Percentiles rank a stretch among this genome's conserved stretches.
phyloP scores from a whole-genome alignment of 2,797 vertebrate species.

The Catamblyrhynchus diadema region DNA sequence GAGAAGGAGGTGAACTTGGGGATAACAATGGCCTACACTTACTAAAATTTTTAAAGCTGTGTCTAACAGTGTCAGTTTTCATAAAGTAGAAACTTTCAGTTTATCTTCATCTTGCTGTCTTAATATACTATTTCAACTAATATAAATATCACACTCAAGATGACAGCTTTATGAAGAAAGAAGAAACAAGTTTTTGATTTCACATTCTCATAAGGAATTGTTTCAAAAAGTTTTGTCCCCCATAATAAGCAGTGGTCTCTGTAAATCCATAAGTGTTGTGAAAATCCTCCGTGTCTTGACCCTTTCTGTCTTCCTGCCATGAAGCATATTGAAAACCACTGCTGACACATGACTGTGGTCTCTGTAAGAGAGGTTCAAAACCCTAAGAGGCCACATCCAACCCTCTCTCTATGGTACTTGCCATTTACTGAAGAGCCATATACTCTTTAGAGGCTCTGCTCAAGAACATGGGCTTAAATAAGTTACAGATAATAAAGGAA shows the following conservation, averaged over 20 bases:
- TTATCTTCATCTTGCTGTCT: neutral
- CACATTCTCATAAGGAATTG: neutral
- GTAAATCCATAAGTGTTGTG: neutral
- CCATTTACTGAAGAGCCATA: neutral
- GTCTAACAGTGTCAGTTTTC: neutral
- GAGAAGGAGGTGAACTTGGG: neutral
- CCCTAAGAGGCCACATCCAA: fast-evolving
- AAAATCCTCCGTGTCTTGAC: neutral
- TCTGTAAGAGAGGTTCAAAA: neutral
- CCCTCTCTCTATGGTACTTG: neutral
- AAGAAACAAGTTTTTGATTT: neutral
- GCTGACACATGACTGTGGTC: too few species aligned
- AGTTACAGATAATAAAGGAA: neutral
- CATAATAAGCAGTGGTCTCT: neutral
- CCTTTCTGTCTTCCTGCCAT: neutral
- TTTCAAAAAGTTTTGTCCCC: neutral
- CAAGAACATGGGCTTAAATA: neutral
- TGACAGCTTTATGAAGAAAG: neutral
- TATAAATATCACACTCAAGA: neutral
- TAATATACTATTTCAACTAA: neutral
- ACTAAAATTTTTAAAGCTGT: neutral
- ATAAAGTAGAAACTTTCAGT: neutral
- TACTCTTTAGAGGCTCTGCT: neutral
- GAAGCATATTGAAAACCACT: neutral
- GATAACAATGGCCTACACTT: neutral